A percentile compares a stretch with the other conserved stretches of the same genome.
Conservation (phyloP, 2,113 vertebrate species). For the Bufo bufo region DNA sequence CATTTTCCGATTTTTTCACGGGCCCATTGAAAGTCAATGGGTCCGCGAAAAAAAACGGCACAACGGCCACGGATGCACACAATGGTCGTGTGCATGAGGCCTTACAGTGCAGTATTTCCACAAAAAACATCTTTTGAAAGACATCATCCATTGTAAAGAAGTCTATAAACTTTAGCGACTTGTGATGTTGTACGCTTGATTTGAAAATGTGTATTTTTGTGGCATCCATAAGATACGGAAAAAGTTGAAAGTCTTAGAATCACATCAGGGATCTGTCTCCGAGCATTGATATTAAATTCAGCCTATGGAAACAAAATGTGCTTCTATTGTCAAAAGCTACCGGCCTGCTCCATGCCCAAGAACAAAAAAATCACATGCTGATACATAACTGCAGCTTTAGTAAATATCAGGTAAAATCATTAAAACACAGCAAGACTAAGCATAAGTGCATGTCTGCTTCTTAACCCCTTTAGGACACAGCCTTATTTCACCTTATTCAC, state of each 20-base stretch:
- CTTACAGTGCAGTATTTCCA: neutral
- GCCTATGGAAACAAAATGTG: neutral
- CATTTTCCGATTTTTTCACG: too few species aligned
- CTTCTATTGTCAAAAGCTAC: neutral
- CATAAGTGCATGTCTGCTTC: too few species aligned
- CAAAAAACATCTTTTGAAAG: neutral
- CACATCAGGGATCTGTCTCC: neutral
- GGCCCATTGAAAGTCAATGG: too few species aligned
- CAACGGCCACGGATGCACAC: too few species aligned
- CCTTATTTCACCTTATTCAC: too few species aligned
- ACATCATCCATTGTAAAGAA: neutral
- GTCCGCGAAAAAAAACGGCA: too few species aligned
- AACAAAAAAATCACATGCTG: constrained; percentile 4
- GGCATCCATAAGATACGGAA: neutral
- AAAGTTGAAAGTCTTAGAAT: constrained; percentile 4
- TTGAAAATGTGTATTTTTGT: neutral
- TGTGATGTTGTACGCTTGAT: neutral
- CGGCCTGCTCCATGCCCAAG: neutral
- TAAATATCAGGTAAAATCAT: neutral
- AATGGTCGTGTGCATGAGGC: too few species aligned
- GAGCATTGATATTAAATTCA: neutral
- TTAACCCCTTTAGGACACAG: too few species aligned
- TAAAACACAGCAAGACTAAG: neutral
- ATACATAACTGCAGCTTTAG: neutral
- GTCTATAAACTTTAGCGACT: neutral